Evolutionary conservation across 2,888 invertebrate genomes (phyloP).

Genomic region (Nomada fabriciana): DNA sequence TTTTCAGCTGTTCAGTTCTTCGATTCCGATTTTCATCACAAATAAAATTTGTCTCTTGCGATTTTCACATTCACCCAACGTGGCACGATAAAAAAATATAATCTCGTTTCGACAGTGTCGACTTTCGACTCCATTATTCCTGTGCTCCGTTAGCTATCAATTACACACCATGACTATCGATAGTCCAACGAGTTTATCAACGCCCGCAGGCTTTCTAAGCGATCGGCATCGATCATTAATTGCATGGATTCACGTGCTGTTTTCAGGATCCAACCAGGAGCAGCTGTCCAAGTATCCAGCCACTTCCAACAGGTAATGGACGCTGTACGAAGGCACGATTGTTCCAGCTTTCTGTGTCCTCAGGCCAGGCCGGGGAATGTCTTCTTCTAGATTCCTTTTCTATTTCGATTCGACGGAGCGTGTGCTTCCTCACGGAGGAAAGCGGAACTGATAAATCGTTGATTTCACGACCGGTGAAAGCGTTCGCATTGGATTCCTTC

Average conservation of each 20-base stretch:
- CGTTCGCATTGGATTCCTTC: neutral
- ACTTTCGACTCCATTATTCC: conserved; percentile 22
- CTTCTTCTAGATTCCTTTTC: conserved; percentile 62
- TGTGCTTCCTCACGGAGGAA: conserved; percentile 25
- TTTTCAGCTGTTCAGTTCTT: too few species aligned
- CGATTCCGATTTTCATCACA: too few species aligned
- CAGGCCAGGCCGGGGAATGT: conserved; percentile 78
- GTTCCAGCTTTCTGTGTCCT: conserved; percentile 87
- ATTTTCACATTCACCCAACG: neutral
- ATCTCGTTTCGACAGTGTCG: neutral
- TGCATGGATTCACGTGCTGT: conserved; percentile 51
- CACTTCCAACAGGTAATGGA: conserved; percentile 91
- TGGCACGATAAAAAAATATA: neutral
- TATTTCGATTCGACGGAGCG: neutral
- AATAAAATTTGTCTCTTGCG: neutral
- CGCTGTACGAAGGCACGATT: conserved; percentile 89
- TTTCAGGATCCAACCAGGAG: conserved; percentile 87
- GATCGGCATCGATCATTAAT: conserved; percentile 44
- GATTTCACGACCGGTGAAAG: conserved; percentile 49
- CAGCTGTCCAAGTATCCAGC: conserved; percentile 87
- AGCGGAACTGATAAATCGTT: conserved; percentile 35
- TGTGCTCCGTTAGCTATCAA: conserved; percentile 45
- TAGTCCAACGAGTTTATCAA: conserved; percentile 17
- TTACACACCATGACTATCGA: conserved; percentile 22
- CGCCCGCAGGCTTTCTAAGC: conserved; percentile 53